These are phyloP conservation scores for Piprites chloris DNA, from an alignment of 2,113 vertebrate species.

Conservation along the genomic window DNA sequence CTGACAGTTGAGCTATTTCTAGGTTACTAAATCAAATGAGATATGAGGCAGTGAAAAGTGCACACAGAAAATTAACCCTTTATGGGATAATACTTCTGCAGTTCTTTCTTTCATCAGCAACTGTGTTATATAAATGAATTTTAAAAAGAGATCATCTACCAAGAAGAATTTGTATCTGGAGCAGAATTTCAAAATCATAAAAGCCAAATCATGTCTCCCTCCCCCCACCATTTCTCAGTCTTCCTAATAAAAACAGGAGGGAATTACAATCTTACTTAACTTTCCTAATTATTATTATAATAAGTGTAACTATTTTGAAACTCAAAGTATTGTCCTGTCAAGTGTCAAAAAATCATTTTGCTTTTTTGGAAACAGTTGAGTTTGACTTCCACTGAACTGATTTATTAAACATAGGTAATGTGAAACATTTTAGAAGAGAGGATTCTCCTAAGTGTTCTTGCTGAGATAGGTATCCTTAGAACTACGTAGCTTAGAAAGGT, in stretches of 20 bases:
- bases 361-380: not conserved
- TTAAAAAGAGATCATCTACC: not conserved
- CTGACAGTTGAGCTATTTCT: not conserved
- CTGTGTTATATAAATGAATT: not conserved
- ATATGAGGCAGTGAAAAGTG: not conserved
- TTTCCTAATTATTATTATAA: not conserved
- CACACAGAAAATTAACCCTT: not conserved
- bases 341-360: not conserved
- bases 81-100: not conserved
- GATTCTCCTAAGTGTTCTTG: not conserved
- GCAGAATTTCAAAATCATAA: not conserved
- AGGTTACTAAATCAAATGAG: conserved; percentile 17
- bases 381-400: not conserved
- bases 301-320: not conserved
- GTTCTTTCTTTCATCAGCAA: not conserved
- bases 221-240: not conserved
- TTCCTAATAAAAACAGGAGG: not conserved
- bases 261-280: not conserved
- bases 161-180: not conserved
- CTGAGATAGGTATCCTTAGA: not conserved
- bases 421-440: not conserved
- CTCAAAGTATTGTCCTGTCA: not conserved
- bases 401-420: not conserved
- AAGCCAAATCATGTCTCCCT: not conserved
- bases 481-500: not conserved